phyloP scores from a whole-genome alignment of 1,140 invertebrate species.

The Cydia amplana region DNA sequence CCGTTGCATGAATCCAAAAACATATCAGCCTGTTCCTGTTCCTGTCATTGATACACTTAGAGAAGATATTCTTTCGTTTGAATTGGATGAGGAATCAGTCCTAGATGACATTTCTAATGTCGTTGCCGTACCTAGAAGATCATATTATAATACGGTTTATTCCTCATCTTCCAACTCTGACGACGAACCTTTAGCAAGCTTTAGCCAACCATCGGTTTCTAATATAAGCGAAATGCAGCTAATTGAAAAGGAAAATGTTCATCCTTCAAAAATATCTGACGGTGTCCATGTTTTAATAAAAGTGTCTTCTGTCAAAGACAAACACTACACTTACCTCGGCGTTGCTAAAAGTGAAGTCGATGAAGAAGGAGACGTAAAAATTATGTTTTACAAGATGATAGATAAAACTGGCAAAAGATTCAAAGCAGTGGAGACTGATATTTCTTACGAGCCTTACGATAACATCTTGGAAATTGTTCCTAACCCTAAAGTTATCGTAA shows the following conservation, averaged over 20 bases:
- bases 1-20: conserved; percentile 1
- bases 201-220: no score
- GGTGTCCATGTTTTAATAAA: conserved; percentile 29
- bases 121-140: no score
- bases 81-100: no score
- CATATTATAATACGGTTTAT: no score
- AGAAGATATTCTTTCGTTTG: no score
- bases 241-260: conserved; percentile 26
- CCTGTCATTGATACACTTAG: neutral
- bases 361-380: conserved; percentile 34
- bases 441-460: conserved; percentile 32
- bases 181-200: no score
- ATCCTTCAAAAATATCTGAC: conserved; percentile 23
- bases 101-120: no score
- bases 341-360: conserved; percentile 35
- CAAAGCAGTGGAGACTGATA: conserved; percentile 34
- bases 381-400: conserved; percentile 34
- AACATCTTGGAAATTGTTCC: conserved; percentile 34
- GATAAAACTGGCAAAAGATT: conserved; percentile 32
- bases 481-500: conserved; percentile 19
- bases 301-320: neutral
- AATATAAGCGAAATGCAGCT: no score
- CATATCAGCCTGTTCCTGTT: conserved; percentile 19
- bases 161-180: no score
- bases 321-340: conserved; percentile 32